phyloP scores from a whole-genome alignment of 2,113 vertebrate genomes.

The Suncus etruscus region DNA sequence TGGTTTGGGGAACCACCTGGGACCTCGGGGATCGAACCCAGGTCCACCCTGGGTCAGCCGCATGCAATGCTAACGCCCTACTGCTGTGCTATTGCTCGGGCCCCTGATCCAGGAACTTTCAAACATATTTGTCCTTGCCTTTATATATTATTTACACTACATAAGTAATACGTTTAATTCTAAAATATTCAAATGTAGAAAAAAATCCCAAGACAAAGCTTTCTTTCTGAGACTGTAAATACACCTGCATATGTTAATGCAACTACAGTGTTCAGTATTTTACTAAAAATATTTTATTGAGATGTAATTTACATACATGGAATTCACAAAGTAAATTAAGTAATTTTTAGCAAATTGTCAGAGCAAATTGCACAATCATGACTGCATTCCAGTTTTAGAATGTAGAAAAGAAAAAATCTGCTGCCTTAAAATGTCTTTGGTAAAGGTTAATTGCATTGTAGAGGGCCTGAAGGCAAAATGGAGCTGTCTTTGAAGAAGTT shows the following conservation, averaged over 20 bases:
- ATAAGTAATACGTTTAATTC: not conserved
- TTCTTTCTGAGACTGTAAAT: not conserved
- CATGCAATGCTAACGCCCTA: too few relatives aligned
- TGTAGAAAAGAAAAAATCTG: too few relatives aligned
- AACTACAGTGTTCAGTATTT: not conserved
- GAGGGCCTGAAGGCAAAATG: too few relatives aligned
- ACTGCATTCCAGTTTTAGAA: too few relatives aligned
- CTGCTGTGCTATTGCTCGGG: too few relatives aligned
- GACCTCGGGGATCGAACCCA: too few relatives aligned
- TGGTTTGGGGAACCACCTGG: too few relatives aligned
- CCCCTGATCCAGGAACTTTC: not conserved
- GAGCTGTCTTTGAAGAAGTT: too few relatives aligned
- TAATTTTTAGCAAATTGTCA: not conserved
- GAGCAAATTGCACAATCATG: not conserved
- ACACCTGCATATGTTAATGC: not conserved
- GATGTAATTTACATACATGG: not conserved
- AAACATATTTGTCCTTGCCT: constrained; percentile 16
- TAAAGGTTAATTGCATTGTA: too few relatives aligned
- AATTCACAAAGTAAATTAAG: not conserved
- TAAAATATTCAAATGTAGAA: constrained; percentile 13
- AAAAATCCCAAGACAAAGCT: not conserved
- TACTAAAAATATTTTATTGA: not conserved
- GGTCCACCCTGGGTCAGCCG: too few relatives aligned
- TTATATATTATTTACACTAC: constrained; percentile 16
- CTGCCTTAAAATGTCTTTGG: too few relatives aligned